A percentile compares a stretch with the other conserved stretches of the same genome.
Conservation (phyloP, 2,113 vertebrate species). For the Phasianus colchicus region DNA sequence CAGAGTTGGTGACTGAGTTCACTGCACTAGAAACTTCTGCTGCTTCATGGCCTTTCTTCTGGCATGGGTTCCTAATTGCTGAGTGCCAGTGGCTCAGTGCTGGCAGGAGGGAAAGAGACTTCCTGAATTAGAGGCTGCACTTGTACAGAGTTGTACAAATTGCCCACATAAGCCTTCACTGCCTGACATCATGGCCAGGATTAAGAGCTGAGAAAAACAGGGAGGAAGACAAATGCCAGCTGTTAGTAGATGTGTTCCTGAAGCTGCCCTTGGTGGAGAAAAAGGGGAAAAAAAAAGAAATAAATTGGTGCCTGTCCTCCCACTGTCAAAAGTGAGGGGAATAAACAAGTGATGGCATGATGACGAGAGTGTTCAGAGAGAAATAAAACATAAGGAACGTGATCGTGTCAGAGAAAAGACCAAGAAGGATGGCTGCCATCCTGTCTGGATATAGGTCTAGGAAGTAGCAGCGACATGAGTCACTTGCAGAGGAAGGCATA, state of each 20-base stretch:
- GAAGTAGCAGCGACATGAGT: neutral
- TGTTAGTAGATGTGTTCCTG: neutral
- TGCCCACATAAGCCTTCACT: neutral
- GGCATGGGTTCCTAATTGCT: neutral
- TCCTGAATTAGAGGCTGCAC: conserved; percentile 36
- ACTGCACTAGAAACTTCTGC: neutral
- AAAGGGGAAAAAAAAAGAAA: neutral
- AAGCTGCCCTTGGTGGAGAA: neutral
- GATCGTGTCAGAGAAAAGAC: neutral
- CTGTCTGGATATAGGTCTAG: neutral
- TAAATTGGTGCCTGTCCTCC: neutral
- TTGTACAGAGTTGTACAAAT: neutral
- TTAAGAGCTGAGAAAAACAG: neutral
- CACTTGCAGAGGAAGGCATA: neutral
- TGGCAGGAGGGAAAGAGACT: conserved; percentile 27
- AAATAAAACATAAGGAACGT: neutral
- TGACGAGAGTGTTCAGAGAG: neutral
- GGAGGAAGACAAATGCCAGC: neutral
- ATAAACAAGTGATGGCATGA: neutral
- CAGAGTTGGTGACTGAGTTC: neutral
- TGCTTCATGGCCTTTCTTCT: neutral
- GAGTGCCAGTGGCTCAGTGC: conserved; percentile 26
- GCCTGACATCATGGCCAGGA: neutral
- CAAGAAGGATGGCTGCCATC: neutral
- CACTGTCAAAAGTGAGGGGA: neutral